A percentile compares a stretch with the other conserved stretches of the same genome.
Conservation (phyloP, 1,140 invertebrate genomes). For the Drosophila biarmipes region DNA sequence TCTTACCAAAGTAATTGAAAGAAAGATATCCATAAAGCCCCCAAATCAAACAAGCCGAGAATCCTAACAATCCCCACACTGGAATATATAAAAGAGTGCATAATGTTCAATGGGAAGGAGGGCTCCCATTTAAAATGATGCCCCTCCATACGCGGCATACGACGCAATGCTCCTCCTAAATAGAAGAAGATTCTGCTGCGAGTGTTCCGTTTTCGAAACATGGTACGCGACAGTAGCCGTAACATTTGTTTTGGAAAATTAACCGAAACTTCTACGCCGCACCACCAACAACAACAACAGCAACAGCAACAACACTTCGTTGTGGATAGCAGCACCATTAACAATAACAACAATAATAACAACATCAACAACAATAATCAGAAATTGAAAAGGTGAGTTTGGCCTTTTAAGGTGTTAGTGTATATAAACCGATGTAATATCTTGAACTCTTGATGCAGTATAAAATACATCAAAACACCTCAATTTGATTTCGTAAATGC, state of each 20-base stretch:
- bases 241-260: conserved; percentile 99
- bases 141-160: conserved; percentile 69
- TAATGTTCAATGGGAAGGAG: conserved; percentile 73
- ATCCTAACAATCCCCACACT: conserved; percentile 7
- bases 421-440: too few species aligned
- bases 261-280: conserved; percentile 95
- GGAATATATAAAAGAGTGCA: conserved; percentile 12
- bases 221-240: conserved; percentile 99
- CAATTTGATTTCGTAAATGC: too few species aligned
- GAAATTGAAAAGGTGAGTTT: conserved; percentile 95
- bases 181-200: conserved; percentile 62
- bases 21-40: conserved; percentile 10
- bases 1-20: conserved; percentile 16
- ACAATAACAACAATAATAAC: conserved; percentile 51
- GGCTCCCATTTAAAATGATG: conserved; percentile 77
- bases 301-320: conserved; percentile 58
- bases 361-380: conserved; percentile 64
- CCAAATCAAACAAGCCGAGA: conserved; percentile 9
- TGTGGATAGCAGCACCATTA: conserved; percentile 68
- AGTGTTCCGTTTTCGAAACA: conserved; percentile 88
- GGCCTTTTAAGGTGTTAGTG: not conserved
- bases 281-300: conserved; percentile 49
- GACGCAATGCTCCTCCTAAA: conserved; percentile 70
- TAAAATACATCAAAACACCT: too few species aligned
- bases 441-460: too few species aligned